Conservation (phyloP, 2,888 invertebrate species). For the Athalia cordata region DNA sequence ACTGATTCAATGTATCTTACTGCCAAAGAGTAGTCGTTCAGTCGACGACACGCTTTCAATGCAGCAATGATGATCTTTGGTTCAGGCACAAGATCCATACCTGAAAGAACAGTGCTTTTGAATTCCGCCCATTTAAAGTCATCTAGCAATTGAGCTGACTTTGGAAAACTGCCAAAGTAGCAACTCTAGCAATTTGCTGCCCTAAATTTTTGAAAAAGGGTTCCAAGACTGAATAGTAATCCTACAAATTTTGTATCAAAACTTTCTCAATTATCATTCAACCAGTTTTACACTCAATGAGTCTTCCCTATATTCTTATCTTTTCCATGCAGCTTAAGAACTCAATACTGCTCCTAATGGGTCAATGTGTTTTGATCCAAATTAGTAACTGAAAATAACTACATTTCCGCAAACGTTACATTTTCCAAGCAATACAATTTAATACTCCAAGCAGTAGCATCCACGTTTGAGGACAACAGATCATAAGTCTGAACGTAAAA, state of each 20-base stretch:
- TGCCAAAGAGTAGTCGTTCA: slow-evolving; percentile 95
- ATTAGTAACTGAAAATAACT: too few relatives aligned
- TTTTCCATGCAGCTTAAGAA: too few relatives aligned
- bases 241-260: not conserved
- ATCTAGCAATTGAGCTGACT: too few relatives aligned
- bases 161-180: slow-evolving; percentile 8
- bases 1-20: slow-evolving; percentile 94
- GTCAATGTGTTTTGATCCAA: too few relatives aligned
- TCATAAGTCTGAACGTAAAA: not conserved
- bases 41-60: slow-evolving; percentile 91
- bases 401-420: too few relatives aligned
- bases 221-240: not conserved
- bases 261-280: too few relatives aligned
- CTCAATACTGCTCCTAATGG: too few relatives aligned
- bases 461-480: too few relatives aligned
- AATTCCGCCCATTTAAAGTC: not conserved
- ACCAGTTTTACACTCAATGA: too few relatives aligned
- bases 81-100: slow-evolving; percentile 95
- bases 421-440: too few relatives aligned
- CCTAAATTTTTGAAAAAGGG: not conserved
- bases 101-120: slow-evolving; percentile 72
- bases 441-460: too few relatives aligned
- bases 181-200: not conserved
- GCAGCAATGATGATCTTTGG: slow-evolving; percentile 92
- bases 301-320: too few relatives aligned